A percentile compares a stretch with the other conserved stretches of the same genome.
These are phyloP conservation scores for Urophycis tenuis DNA, from an alignment of 2,797 vertebrate species.

Conservation along the genomic window DNA sequence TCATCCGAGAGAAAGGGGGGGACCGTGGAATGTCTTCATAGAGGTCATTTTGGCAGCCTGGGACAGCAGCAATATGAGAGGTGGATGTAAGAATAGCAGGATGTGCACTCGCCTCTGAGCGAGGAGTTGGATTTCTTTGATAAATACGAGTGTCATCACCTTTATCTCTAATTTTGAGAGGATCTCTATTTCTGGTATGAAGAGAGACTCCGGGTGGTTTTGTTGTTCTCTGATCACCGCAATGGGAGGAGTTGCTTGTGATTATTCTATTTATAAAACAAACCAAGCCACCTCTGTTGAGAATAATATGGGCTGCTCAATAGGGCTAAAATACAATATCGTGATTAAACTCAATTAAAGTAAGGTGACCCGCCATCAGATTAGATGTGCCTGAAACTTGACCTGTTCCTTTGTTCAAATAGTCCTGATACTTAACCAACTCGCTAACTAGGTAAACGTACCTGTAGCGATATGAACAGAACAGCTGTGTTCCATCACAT, in stretches of 20 bases:
- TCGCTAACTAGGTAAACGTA: neutral
- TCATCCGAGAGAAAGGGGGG: slow-evolving; percentile 37
- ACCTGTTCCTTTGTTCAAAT: neutral
- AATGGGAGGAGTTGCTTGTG: neutral
- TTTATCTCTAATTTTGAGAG: slow-evolving; percentile 30
- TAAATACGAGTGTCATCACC: slow-evolving; percentile 18
- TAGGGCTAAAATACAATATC: neutral
- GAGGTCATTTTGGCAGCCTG: slow-evolving; percentile 72
- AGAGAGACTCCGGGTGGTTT: slow-evolving; percentile 42
- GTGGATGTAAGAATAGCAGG: slow-evolving; percentile 28
- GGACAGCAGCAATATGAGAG: slow-evolving; percentile 34
- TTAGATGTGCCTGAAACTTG: neutral
- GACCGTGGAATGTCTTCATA: slow-evolving; percentile 39
- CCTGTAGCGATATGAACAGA: neutral
- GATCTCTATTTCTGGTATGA: slow-evolving; percentile 68
- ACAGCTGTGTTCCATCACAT: neutral
- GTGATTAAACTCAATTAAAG: neutral
- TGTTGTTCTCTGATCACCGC: slow-evolving; percentile 16
- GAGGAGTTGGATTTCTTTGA: slow-evolving; percentile 22
- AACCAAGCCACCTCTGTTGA: neutral
- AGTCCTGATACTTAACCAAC: neutral
- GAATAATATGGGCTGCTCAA: neutral
- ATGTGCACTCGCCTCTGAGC: slow-evolving; percentile 38
- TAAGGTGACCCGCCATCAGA: neutral
- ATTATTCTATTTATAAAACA: neutral